Evolutionary conservation across 2,888 invertebrate species (phyloP), one percentile per base, ranked within the genome.

Genomic region (Cryptocheilus praepositus): DNA sequence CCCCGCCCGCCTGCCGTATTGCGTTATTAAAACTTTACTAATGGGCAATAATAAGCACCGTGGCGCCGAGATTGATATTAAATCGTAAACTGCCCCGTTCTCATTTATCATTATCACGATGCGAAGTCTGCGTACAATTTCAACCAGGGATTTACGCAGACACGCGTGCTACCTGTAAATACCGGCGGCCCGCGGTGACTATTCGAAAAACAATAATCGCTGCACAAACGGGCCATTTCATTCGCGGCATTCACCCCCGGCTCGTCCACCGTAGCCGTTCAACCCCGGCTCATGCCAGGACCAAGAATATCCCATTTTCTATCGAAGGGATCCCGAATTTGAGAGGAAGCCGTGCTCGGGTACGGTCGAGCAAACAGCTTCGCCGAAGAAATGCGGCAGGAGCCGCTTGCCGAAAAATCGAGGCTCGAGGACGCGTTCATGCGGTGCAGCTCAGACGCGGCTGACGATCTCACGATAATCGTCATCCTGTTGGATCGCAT

Each of bases 11-110:
- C 68, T 72, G 63, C 69, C 77, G 75, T 81, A 77, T 77, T 71
- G 77, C 80, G 81, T 85, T 85, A 85, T 85, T 83, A 85, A 86
- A 86, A 86, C 80, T 85, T 84, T 79, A 77, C 83, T 84, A 84
- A 86, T 86, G 82, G 81, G 74, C 81, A 78, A 78, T 85, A 85
- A 86, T 85, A 83, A 83, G 83, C 78, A 80, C 77, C 76, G 82
- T 72, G 73, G 74, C 73, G 67, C 73, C 72, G 71, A 75, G 81
- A 83, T 83, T 83, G 83, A 84, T 83, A 84, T 84, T 84, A 84
- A 84, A 84, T 84, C 79, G 82, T 81, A 74, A 79, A 77, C 76
- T 81, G 77, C 75, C 71, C 77, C 68, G 69, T 76, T 71, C 74
- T 71, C 81, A 82, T 84, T 81, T 82, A 83, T 84, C 84, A 84